Conservation (phyloP, 2,113 vertebrate genomes). For the Oostethus manadensis region DNA sequence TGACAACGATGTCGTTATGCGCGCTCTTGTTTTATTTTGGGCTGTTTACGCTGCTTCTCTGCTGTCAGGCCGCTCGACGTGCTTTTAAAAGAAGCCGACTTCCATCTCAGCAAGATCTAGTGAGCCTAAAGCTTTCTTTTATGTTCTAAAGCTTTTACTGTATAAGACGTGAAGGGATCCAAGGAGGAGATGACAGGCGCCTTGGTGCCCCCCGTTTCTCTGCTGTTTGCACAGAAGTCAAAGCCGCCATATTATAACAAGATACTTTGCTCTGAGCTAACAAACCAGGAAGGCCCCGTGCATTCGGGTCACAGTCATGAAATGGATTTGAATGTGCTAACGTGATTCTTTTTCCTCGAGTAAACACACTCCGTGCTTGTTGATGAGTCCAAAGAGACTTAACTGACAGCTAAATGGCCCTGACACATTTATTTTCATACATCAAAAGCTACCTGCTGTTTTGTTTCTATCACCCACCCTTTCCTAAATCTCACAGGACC, state of each 20-base stretch:
- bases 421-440: constrained; percentile 20
- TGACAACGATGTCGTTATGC: constrained; percentile 56
- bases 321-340: constrained; percentile 24
- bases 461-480: constrained; percentile 4
- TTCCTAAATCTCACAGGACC: constrained; percentile 16
- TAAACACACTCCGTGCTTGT: constrained; percentile 1
- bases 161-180: constrained; percentile 42
- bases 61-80: constrained; percentile 45
- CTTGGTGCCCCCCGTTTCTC: constrained; percentile 29
- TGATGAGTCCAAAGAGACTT: constrained; percentile 12
- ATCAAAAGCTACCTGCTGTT: constrained; percentile 21
- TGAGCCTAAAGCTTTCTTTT: constrained; percentile 42
- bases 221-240: constrained; percentile 50
- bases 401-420: constrained; percentile 12
- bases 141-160: constrained; percentile 49
- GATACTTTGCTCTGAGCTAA: constrained; percentile 15
- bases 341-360: constrained; percentile 10
- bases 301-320: constrained; percentile 30
- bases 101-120: constrained; percentile 40
- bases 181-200: constrained; percentile 50
- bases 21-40: constrained; percentile 67
- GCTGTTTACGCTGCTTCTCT: constrained; percentile 60
- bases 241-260: constrained; percentile 32
- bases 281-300: constrained; percentile 14
- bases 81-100: constrained; percentile 41